Conservation (phyloP, 2,797 vertebrate species). For the Sebastes kiyomatsui region DNA sequence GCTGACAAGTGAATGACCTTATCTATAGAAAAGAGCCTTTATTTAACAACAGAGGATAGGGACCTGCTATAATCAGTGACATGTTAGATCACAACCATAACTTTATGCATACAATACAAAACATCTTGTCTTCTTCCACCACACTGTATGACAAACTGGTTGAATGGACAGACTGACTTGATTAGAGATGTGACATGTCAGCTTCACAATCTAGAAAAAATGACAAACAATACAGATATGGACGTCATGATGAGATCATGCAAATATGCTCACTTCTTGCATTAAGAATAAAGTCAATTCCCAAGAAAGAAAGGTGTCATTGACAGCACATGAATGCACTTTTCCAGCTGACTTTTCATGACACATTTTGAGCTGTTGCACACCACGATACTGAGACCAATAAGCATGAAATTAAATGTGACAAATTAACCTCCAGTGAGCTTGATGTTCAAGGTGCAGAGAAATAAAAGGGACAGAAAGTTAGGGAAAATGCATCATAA, state of each 20-base stretch:
- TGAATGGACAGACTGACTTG: neutral
- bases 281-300: neutral
- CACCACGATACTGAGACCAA: neutral
- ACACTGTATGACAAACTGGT: neutral
- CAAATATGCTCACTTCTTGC: neutral
- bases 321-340: neutral
- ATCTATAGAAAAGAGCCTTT: neutral
- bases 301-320: too few species aligned
- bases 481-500: neutral
- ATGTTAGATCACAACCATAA: neutral
- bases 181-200: neutral
- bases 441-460: neutral
- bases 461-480: constrained; percentile 9
- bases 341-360: neutral
- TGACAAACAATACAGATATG: neutral
- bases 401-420: neutral
- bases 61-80: neutral
- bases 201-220: neutral
- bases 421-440: neutral
- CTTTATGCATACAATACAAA: neutral
- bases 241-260: too few species aligned
- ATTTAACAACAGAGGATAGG: neutral
- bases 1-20: neutral
- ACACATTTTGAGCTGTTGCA: neutral
- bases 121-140: too few species aligned